These are phyloP conservation scores for Cottoperca gobio DNA, from an alignment of 2,797 vertebrate genomes.

Conservation along the genomic window DNA sequence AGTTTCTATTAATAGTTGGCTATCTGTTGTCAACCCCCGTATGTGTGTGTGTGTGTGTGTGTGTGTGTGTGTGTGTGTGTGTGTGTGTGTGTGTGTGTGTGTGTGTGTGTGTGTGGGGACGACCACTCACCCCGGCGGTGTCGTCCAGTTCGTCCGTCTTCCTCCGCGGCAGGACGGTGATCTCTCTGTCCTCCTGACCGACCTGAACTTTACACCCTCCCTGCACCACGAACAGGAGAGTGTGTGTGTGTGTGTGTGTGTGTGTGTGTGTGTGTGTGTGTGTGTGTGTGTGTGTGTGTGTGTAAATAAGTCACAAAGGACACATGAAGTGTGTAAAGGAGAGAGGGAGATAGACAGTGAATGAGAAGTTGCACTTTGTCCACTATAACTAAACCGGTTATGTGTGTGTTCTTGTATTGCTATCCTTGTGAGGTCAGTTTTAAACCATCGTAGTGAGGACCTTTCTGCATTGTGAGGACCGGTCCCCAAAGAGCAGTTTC, in stretches of 20 bases:
- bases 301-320: background rate
- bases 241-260: background rate
- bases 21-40: background rate
- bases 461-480: background rate
- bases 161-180: conserved; percentile 54
- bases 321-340: background rate
- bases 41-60: background rate
- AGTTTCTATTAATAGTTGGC: conserved; percentile 5
- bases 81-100: conserved; percentile 14
- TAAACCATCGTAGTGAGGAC: background rate
- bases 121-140: conserved; percentile 23
- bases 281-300: background rate
- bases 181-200: conserved; percentile 51
- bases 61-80: background rate
- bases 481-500: background rate
- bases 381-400: background rate
- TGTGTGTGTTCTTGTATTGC: background rate
- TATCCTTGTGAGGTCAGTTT: background rate
- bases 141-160: conserved; percentile 4
- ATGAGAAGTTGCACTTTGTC: conserved; percentile 4
- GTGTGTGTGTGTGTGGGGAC: conserved; percentile 20
- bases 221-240: conserved; percentile 39
- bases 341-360: background rate
- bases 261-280: background rate
- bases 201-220: conserved; percentile 54